Evolutionary conservation across 1,140 invertebrate genomes (phyloP).

Genomic region (Leucophenga varia): DNA sequence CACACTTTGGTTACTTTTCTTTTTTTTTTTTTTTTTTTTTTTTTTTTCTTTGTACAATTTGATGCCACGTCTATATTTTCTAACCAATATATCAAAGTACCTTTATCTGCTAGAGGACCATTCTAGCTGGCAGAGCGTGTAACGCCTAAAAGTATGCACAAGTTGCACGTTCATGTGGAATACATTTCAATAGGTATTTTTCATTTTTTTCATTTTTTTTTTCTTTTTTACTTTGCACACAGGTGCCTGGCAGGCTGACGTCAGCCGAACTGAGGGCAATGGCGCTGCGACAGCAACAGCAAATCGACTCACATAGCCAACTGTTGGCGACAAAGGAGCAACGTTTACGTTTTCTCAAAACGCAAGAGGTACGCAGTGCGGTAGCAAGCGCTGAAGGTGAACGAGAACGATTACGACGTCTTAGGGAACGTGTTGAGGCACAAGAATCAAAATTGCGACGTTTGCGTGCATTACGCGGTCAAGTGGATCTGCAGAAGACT

Average conservation of each 20-base stretch:
- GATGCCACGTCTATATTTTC: too few relatives aligned
- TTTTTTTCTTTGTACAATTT: too few relatives aligned
- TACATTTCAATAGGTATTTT: too few relatives aligned
- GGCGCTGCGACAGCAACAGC: slow-evolving; percentile 91
- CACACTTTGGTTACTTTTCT: too few relatives aligned
- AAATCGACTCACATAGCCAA: slow-evolving; percentile 92
- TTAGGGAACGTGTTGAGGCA: slow-evolving; percentile 87
- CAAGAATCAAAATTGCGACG: slow-evolving; percentile 92
- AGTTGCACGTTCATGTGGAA: too few relatives aligned
- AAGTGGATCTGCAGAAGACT: slow-evolving; percentile 87
- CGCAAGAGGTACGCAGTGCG: slow-evolving; percentile 74
- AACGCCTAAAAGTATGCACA: too few relatives aligned
- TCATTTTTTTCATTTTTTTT: too few relatives aligned
- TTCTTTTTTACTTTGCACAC: too few relatives aligned
- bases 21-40: too few relatives aligned
- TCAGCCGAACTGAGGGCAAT: slow-evolving; percentile 93
- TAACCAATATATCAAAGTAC: too few relatives aligned
- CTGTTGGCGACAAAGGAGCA: slow-evolving; percentile 89
- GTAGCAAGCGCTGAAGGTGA: slow-evolving; percentile 82
- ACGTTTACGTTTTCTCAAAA: slow-evolving; percentile 89
- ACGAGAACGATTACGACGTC: slow-evolving; percentile 75
- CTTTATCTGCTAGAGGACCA: too few relatives aligned
- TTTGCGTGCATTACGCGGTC: slow-evolving; percentile 83
- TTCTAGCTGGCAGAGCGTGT: too few relatives aligned
- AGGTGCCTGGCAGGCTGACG: slow-evolving; percentile 82